Percentiles rank a stretch among this genome's conserved stretches.
Conservation (phyloP, 2,888 invertebrate genomes). For the Leucoptera coffeella region DNA sequence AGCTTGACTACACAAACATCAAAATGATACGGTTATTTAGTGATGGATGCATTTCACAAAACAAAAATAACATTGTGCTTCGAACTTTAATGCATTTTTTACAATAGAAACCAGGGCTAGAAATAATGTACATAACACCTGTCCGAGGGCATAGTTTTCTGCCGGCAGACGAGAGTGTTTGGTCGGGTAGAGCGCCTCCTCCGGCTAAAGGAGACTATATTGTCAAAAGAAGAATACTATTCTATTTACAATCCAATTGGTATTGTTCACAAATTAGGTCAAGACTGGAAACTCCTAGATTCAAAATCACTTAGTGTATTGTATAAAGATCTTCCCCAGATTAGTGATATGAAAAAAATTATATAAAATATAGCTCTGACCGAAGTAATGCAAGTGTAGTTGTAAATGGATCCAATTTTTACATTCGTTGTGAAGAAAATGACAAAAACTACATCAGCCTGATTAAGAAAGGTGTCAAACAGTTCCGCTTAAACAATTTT, state of each 20-base stretch:
- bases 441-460: neutral
- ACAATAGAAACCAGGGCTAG: neutral
- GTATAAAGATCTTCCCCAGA: slow-evolving; percentile 2
- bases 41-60: slow-evolving; percentile 4
- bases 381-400: neutral
- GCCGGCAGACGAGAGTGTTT: slow-evolving; percentile 3
- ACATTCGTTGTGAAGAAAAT: neutral
- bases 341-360: slow-evolving; percentile 3
- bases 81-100: slow-evolving; percentile 1
- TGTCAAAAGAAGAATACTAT: slow-evolving; percentile 4
- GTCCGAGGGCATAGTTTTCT: slow-evolving; percentile 4
- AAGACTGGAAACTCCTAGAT: slow-evolving; percentile 3
- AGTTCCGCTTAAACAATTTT: neutral
- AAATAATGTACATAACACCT: slow-evolving; percentile 1
- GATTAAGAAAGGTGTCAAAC: neutral
- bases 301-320: slow-evolving; percentile 1
- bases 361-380: slow-evolving; percentile 1
- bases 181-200: slow-evolving; percentile 2
- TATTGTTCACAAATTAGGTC: slow-evolving; percentile 1
- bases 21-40: slow-evolving; percentile 3
- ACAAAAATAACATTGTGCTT: slow-evolving; percentile 3
- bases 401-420: neutral
- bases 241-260: slow-evolving; percentile 2
- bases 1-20: neutral
- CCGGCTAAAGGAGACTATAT: neutral